Base-by-base conservation (phyloP, 1,140 invertebrate species). In the Ceratosolen fusciceps region DNA sequence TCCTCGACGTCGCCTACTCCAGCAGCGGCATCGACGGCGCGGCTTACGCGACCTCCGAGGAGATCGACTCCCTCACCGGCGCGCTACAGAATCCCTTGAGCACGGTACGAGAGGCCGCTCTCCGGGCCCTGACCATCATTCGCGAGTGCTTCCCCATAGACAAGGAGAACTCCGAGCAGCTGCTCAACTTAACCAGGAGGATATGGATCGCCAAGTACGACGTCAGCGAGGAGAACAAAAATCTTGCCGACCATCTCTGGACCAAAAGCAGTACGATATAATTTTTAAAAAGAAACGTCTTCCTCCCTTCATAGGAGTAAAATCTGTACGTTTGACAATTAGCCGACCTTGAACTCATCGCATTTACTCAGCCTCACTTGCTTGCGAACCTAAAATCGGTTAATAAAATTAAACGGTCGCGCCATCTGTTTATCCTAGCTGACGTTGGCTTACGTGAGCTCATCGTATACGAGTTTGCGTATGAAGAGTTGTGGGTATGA, bases 121-220 rank as follows among this genome's bases (percentile, higher is more conserved):
- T 98, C 21, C 92, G 96, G 83, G 94, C 94, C 65, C 86, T 98
- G 62, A 90, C 90, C 68, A 93, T 93, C 68, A 90, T 98, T 80
- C 88, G 91, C 14, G 88, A 91, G 14, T 92, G 93, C 1, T 91
- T 96, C 82, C 94, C 94, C 2, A 91, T 90, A 19, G 91, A 93
- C 67, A 92, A 94, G 70, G 91, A 92, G 81, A 88, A 94, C 86
- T 88, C 90, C 81, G 89, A 92, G 16, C 90, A 93, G 56, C 90
- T 92, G 0, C 87, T 95, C 16, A 86, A 91, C 21, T 88, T 98
- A 2, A 93, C 92, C 10, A 93, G 93, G 79, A 90, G 95, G 62
- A 90, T 96, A 9, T 96, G 95, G 93, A 92, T 97, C 54, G 93
- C 95, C 0, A 94, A 92, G 77, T 96, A 94, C 84, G 96, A 97